Evolutionary conservation across 2,797 vertebrate species (phyloP).

Genomic region (Babyrousa celebensis): DNA sequence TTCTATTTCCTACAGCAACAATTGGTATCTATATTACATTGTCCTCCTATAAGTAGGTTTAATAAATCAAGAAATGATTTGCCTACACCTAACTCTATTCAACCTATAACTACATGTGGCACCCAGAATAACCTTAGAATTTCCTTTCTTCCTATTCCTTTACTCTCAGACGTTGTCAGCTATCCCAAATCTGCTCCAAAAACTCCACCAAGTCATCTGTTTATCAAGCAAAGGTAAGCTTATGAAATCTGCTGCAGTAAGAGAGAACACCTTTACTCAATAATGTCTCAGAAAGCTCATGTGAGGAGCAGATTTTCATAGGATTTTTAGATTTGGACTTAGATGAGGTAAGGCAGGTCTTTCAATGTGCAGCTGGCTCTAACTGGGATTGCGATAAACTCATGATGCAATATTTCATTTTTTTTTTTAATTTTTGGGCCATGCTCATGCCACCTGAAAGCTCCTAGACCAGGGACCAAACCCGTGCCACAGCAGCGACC

Average conservation of each 20-base stretch:
- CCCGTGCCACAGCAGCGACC: too few species aligned
- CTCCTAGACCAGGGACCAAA: too few species aligned
- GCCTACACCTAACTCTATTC: not conserved
- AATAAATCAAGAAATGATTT: slow-evolving; percentile 59
- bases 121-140: not conserved
- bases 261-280: not conserved
- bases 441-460: too few species aligned
- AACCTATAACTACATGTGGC: not conserved
- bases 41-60: not conserved
- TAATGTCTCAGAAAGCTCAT: not conserved
- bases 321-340: not conserved
- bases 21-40: slow-evolving; percentile 26
- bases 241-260: not conserved
- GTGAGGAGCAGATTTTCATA: not conserved
- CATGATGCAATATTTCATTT: not conserved
- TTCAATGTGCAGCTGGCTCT: not conserved
- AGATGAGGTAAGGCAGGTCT: not conserved
- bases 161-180: slow-evolving; percentile 26
- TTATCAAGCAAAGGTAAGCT: not conserved
- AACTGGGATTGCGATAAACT: not conserved
- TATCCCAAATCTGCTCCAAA: not conserved
- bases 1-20: slow-evolving; percentile 39
- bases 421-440: too few species aligned
- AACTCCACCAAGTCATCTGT: not conserved
- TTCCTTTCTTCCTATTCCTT: slow-evolving; percentile 50